Evolutionary conservation across 2,113 vertebrate genomes (phyloP).

Genomic region (Neogale vison): DNA sequence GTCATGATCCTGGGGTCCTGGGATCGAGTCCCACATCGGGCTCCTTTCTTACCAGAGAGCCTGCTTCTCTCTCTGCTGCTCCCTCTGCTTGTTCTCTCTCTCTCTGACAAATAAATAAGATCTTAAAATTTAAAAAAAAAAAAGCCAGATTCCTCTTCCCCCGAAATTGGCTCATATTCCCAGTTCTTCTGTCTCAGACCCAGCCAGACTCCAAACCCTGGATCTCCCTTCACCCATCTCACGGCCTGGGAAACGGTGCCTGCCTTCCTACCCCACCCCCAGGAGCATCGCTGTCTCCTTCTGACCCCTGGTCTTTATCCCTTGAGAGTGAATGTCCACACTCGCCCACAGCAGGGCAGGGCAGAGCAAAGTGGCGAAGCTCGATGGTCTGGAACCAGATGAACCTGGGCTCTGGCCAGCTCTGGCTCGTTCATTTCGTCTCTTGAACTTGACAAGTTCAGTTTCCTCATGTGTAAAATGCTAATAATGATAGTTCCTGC

Average conservation of each 20-base stretch:
- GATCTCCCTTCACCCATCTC: background rate
- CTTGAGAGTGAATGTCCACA: accelerated
- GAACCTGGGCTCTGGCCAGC: background rate
- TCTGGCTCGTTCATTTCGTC: background rate
- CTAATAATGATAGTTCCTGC: background rate
- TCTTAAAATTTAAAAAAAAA: background rate
- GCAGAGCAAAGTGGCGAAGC: background rate
- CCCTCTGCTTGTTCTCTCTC: too few species aligned
- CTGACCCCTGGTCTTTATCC: background rate
- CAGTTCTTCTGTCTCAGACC: background rate
- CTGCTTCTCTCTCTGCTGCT: too few species aligned
- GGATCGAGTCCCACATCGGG: too few species aligned
- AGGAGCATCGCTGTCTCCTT: background rate
- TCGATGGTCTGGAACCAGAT: background rate
- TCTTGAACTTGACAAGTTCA: background rate
- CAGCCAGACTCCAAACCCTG: accelerated
- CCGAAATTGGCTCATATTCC: background rate
- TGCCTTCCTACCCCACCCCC: background rate
- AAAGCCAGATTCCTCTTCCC: background rate
- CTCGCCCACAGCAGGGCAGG: accelerated
- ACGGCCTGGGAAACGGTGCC: background rate
- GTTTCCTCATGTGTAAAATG: background rate
- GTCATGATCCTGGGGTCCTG: too few species aligned
- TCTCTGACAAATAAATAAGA: too few species aligned
- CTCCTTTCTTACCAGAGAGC: too few species aligned